phyloP scores from a whole-genome alignment of 1,140 invertebrate species.

The Dolichoris vasculosae region DNA sequence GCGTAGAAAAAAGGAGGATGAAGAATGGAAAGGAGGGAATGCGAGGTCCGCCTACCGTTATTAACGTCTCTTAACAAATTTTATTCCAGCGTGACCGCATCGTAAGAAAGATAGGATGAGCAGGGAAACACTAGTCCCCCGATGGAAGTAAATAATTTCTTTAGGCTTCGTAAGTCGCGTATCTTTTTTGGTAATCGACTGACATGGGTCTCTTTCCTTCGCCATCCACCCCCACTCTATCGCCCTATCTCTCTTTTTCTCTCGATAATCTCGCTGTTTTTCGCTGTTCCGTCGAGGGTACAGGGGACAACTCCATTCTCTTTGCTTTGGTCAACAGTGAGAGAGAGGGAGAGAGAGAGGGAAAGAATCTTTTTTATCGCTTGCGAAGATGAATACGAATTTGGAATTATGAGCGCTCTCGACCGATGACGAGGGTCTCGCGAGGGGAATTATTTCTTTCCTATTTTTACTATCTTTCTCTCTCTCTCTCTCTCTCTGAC shows the following conservation, averaged over 20 bases:
- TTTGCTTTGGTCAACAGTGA: neutral
- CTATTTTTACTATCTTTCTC: neutral
- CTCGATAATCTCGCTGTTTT: neutral
- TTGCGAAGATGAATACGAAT: constrained; percentile 22
- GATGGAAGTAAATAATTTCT: neutral
- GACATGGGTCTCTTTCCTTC: neutral
- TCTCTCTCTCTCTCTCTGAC: neutral
- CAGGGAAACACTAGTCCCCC: neutral
- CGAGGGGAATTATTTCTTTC: neutral
- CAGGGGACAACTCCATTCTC: constrained; percentile 6
- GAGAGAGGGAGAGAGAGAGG: neutral
- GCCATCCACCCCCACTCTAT: neutral
- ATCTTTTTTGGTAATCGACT: constrained; percentile 31
- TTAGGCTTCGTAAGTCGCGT: neutral
- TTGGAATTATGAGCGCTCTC: constrained; percentile 13
- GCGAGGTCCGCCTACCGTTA: neutral
- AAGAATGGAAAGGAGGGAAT: neutral
- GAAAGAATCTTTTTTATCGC: neutral
- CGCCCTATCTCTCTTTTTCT: no score
- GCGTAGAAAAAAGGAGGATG: neutral
- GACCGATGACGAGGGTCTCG: constrained; percentile 21
- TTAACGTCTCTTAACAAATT: constrained; percentile 22
- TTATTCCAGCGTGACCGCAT: neutral
- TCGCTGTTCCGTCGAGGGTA: neutral
- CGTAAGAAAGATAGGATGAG: neutral